phyloP scores from a whole-genome alignment of 2,797 vertebrate species.

The Amphiprion clarkii region DNA sequence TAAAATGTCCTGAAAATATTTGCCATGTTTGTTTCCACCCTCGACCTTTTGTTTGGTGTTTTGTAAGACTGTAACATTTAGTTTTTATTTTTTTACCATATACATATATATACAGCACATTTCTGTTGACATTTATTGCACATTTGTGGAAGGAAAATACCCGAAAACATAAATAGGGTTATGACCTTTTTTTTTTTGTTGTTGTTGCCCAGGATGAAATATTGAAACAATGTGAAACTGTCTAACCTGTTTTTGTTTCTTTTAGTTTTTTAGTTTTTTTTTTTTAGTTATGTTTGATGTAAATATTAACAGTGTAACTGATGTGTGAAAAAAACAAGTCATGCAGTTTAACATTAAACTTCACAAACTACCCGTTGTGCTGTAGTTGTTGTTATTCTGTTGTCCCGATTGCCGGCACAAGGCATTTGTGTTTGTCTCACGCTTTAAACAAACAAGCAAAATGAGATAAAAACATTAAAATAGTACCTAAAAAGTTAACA shows the following conservation, averaged over 20 bases:
- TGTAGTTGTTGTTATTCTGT: conserved; percentile 11
- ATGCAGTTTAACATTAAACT: conserved; percentile 87
- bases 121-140: conserved; percentile 66
- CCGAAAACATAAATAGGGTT: conserved; percentile 49
- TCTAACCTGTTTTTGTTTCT: conserved; percentile 69
- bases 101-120: conserved; percentile 56
- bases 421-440: neutral
- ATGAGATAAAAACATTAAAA: too few species aligned
- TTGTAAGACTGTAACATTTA: conserved; percentile 71
- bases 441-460: too few species aligned
- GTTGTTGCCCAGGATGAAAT: conserved; percentile 56
- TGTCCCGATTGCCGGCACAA: neutral
- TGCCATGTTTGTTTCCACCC: conserved; percentile 67
- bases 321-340: conserved; percentile 75
- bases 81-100: conserved; percentile 69
- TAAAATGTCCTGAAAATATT: conserved; percentile 56
- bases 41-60: conserved; percentile 68
- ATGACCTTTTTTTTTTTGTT: conserved; percentile 25
- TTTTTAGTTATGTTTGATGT: conserved; percentile 77
- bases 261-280: conserved; percentile 62
- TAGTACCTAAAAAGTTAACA: too few species aligned
- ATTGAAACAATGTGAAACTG: conserved; percentile 67
- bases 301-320: conserved; percentile 83
- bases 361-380: conserved; percentile 76
- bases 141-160: conserved; percentile 74